phyloP scores from a whole-genome alignment of 2,888 invertebrate species.

The Cantharis rustica region DNA sequence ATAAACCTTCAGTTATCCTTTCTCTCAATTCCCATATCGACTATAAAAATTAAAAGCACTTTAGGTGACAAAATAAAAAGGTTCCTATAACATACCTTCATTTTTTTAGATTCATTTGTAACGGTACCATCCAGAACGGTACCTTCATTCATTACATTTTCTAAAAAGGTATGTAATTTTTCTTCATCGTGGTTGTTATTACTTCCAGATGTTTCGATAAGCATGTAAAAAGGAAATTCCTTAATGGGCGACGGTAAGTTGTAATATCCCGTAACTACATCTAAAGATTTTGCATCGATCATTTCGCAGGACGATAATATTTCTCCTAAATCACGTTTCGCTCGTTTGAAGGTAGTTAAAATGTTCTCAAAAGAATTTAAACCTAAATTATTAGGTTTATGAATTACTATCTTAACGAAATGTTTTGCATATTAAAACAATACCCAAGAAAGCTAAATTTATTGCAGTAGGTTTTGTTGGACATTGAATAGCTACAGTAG shows the following conservation, averaged over 20 bases:
- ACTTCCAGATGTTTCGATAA: conserved; percentile 89
- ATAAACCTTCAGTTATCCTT: conserved; percentile 76
- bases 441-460: conserved; percentile 89
- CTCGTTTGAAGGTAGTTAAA: conserved; percentile 73
- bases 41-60: conserved; percentile 50
- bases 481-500: conserved; percentile 89
- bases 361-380: conserved; percentile 79
- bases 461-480: conserved; percentile 81
- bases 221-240: conserved; percentile 79
- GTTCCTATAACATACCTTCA: conserved; percentile 61
- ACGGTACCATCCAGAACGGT: conserved; percentile 83
- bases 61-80: neutral
- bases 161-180: conserved; percentile 80
- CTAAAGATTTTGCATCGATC: conserved; percentile 79
- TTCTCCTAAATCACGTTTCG: conserved; percentile 80
- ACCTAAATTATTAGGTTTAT: conserved; percentile 60
- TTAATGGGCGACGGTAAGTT: conserved; percentile 66
- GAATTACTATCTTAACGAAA: neutral
- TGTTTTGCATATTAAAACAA: conserved; percentile 27
- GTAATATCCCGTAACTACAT: conserved; percentile 66
- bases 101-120: conserved; percentile 81
- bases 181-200: conserved; percentile 83
- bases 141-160: conserved; percentile 71
- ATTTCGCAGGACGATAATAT: conserved; percentile 96
- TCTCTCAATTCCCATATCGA: conserved; percentile 88